Evolutionary conservation across 2,113 vertebrate genomes (phyloP).

Genomic region (Manacus vitellinus): DNA sequence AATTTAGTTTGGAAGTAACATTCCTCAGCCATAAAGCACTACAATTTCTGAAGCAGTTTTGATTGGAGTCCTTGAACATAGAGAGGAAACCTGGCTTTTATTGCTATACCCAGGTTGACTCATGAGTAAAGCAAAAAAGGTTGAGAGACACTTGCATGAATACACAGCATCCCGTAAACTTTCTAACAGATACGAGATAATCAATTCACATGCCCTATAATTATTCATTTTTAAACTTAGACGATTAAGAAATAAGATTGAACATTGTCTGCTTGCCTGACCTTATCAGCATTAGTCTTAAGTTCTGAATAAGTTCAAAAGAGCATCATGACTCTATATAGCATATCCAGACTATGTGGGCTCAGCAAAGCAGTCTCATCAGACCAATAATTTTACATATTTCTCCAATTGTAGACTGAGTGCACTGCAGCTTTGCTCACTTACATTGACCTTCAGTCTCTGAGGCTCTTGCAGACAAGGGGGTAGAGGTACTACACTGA

Average conservation of each 20-base stretch:
- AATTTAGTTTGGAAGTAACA: not conserved
- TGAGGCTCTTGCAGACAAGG: not conserved
- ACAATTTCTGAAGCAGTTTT: not conserved
- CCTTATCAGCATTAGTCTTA: not conserved
- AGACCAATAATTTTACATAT: not conserved
- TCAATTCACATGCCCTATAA: not conserved
- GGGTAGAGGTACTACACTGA: not conserved
- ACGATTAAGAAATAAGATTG: not conserved
- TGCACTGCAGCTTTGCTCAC: rapidly evolving
- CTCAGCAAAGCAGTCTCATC: not conserved
- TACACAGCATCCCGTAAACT: not conserved
- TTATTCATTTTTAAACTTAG: not conserved
- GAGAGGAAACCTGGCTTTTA: not conserved
- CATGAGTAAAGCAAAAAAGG: not conserved
- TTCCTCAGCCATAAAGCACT: not conserved
- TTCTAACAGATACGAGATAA: not conserved
- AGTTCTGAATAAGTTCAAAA: not conserved
- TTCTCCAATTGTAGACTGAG: not conserved
- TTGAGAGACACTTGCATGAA: not conserved
- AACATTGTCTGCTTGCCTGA: not conserved
- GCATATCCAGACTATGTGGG: rapidly evolving
- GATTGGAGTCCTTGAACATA: not conserved
- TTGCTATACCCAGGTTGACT: not conserved
- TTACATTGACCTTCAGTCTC: not conserved
- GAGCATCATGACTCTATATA: too few species aligned